phyloP scores from a whole-genome alignment of 2,888 invertebrate genomes.

The Drosophila atripex region DNA sequence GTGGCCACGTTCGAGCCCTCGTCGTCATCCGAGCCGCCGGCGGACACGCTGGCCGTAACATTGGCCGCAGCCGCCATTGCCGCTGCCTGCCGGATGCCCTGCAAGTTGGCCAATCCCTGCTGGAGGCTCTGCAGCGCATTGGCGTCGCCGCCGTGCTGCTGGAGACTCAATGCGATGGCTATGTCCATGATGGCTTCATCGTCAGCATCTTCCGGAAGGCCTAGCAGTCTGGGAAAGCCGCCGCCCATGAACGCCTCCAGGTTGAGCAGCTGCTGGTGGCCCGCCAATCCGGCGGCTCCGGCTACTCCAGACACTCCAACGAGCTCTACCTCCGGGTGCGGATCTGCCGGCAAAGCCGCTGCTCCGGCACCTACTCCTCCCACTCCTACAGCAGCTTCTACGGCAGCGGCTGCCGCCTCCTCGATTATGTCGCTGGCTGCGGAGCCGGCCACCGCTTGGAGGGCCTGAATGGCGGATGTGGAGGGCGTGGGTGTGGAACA shows the following conservation, averaged over 20 bases:
- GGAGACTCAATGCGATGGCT: constrained; percentile 96
- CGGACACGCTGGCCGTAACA: constrained; percentile 85
- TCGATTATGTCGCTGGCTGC: constrained; percentile 70
- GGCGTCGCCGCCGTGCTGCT: constrained; percentile 89
- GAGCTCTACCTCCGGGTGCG: constrained; percentile 49
- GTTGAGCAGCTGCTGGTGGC: constrained; percentile 81
- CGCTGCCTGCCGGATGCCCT: constrained; percentile 81
- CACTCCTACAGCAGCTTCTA: constrained; percentile 69
- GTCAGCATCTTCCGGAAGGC: constrained; percentile 96
- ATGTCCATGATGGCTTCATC: constrained; percentile 98
- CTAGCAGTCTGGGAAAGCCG: constrained; percentile 91
- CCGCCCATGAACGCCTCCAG: constrained; percentile 85
- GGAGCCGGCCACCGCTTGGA: constrained; percentile 68
- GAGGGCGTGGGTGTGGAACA: constrained; percentile 87
- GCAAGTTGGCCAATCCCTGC: constrained; percentile 83
- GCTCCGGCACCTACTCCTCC: constrained; percentile 59
- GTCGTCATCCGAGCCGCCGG: constrained; percentile 94
- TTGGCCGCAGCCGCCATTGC: constrained; percentile 58
- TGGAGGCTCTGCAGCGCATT: constrained; percentile 86
- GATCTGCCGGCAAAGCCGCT: constrained; percentile 34
- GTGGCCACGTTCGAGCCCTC: constrained; percentile 98
- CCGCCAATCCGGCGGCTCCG: constrained; percentile 36
- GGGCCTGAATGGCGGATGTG: constrained; percentile 58
- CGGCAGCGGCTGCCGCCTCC: constrained; percentile 66
- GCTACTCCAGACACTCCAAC: constrained; percentile 1